phyloP scores from a whole-genome alignment of 1,140 invertebrate species.

The Pseudomyrmex flavicornis region DNA sequence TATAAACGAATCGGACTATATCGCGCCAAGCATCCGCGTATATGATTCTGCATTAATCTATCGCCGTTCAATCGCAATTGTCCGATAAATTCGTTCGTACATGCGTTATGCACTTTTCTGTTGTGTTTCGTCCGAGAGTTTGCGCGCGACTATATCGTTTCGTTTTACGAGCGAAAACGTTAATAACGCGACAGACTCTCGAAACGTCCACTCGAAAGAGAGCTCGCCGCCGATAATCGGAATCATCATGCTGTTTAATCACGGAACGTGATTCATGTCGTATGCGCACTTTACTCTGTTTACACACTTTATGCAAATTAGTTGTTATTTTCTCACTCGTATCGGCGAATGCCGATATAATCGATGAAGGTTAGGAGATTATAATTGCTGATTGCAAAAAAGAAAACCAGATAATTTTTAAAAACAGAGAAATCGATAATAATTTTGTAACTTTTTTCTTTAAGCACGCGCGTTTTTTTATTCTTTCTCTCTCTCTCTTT shows the following conservation, averaged over 20 bases:
- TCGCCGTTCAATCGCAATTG: background rate
- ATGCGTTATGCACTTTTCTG: background rate
- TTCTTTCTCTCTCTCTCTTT: no score
- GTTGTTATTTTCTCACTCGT: slow-evolving; percentile 7
- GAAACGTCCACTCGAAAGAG: background rate
- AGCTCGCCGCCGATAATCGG: slow-evolving; percentile 34
- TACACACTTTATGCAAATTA: slow-evolving; percentile 42
- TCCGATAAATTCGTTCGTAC: background rate
- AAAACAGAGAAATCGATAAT: no score
- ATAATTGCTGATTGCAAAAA: slow-evolving; percentile 9
- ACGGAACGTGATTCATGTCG: slow-evolving; percentile 47
- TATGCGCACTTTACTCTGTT: slow-evolving; percentile 51
- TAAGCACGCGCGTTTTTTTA: no score
- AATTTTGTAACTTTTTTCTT: background rate
- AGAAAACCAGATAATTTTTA: no score
- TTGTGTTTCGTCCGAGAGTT: background rate
- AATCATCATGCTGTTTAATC: slow-evolving; percentile 50
- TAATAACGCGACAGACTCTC: background rate
- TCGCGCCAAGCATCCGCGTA: slow-evolving; percentile 10
- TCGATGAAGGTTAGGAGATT: background rate
- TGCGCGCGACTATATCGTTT: slow-evolving; percentile 5
- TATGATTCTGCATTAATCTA: slow-evolving; percentile 12
- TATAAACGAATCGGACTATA: slow-evolving; percentile 49
- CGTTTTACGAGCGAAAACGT: background rate
- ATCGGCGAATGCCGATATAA: slow-evolving; percentile 12